Conservation (phyloP, 2,888 invertebrate genomes). For the Drosophila bunnanda region DNA sequence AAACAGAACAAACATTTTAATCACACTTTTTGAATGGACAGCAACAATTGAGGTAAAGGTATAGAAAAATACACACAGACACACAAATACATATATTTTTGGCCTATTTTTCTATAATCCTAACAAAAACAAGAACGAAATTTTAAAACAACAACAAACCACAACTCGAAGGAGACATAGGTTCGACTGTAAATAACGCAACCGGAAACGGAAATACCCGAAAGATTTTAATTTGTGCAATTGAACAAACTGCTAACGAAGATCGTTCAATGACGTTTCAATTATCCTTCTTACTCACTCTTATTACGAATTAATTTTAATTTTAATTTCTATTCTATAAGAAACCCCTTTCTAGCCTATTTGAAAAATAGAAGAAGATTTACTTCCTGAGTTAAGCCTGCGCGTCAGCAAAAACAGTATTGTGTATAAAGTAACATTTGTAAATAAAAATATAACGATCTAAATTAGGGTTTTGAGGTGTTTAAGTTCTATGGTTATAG, state of each 20-base stretch:
- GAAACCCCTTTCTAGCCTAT: slow-evolving; percentile 20
- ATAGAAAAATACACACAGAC: slow-evolving; percentile 46
- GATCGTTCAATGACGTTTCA: slow-evolving; percentile 38
- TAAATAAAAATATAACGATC: slow-evolving; percentile 57
- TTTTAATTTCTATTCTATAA: slow-evolving; percentile 2
- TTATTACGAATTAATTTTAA: not conserved
- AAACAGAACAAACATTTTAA: slow-evolving; percentile 63
- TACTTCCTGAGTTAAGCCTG: slow-evolving; percentile 23
- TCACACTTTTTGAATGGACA: slow-evolving; percentile 64
- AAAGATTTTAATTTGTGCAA: slow-evolving; percentile 8
- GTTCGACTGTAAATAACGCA: slow-evolving; percentile 35
- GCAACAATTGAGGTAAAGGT: slow-evolving; percentile 44
- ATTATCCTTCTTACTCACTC: slow-evolving; percentile 10
- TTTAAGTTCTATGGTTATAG: slow-evolving; percentile 21
- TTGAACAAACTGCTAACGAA: slow-evolving; percentile 33
- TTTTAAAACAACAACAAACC: slow-evolving; percentile 39
- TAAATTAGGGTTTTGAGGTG: slow-evolving; percentile 38
- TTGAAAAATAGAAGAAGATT: slow-evolving; percentile 19
- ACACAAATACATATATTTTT: slow-evolving; percentile 79
- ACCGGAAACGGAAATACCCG: slow-evolving; percentile 12
- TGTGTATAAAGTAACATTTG: slow-evolving; percentile 68
- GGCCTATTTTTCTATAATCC: slow-evolving; percentile 81
- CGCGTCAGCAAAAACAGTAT: slow-evolving; percentile 50
- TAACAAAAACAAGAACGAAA: slow-evolving; percentile 46
- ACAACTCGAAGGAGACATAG: slow-evolving; percentile 31